phyloP scores from a whole-genome alignment of 2,797 vertebrate genomes.

The Loris lydekkerianus region DNA sequence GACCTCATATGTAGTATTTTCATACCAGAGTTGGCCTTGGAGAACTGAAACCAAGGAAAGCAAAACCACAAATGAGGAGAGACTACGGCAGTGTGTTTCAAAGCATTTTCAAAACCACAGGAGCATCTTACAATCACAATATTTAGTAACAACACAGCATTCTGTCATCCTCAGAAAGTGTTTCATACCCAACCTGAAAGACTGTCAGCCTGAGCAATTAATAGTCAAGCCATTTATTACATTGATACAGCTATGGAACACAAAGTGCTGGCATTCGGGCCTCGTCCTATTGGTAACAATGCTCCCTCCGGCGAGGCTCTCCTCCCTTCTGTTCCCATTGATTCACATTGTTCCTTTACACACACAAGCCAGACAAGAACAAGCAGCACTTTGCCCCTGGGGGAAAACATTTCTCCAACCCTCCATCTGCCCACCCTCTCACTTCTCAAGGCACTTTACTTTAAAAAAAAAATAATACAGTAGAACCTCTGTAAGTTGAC shows the following conservation, averaged over 20 bases:
- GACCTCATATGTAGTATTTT: background rate
- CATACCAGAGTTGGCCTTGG: background rate
- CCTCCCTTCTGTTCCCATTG: background rate
- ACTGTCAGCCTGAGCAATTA: background rate
- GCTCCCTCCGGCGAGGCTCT: background rate
- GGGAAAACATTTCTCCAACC: background rate
- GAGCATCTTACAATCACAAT: background rate
- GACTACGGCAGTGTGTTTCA: background rate
- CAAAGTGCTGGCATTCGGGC: background rate
- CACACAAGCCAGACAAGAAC: background rate
- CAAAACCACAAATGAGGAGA: background rate
- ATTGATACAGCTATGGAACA: background rate
- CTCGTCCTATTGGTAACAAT: background rate
- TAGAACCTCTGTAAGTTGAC: no score
- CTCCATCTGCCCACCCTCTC: background rate
- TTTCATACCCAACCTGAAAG: background rate
- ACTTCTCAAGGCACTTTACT: background rate
- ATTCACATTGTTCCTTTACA: background rate
- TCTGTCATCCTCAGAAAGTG: background rate
- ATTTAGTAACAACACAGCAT: background rate
- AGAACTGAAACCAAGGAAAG: background rate
- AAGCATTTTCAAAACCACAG: background rate
- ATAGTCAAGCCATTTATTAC: background rate
- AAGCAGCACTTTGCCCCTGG: background rate
- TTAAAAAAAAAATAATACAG: conserved; percentile 9